Evolutionary conservation across 2,113 vertebrate genomes (phyloP).

Genomic region (Leptobrachium leishanense): DNA sequence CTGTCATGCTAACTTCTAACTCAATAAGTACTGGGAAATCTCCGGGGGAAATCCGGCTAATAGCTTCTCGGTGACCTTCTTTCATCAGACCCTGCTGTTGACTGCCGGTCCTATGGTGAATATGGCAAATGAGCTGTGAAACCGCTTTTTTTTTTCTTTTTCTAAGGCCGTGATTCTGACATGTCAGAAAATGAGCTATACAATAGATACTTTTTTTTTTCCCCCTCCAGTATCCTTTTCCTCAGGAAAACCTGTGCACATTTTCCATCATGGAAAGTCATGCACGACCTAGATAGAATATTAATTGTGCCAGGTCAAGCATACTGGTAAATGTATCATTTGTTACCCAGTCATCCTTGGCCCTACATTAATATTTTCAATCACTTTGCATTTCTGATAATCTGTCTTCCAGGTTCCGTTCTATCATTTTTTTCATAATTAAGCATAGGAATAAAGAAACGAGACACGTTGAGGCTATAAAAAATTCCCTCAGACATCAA

Average conservation of each 20-base stretch:
- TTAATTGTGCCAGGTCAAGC: conserved; percentile 74
- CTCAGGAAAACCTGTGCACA: conserved; percentile 50
- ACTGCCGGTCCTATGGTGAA: conserved; percentile 67
- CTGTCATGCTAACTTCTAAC: conserved; percentile 79
- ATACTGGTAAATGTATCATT: conserved; percentile 74
- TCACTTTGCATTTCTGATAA: conserved; percentile 69
- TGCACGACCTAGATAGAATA: conserved; percentile 74
- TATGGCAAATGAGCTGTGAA: conserved; percentile 77
- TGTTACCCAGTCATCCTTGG: conserved; percentile 77
- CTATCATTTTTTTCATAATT: conserved; percentile 59
- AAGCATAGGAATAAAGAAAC: conserved; percentile 50
- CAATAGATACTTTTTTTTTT: conserved; percentile 62
- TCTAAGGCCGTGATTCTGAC: conserved; percentile 64
- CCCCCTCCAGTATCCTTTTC: conserved; percentile 59
- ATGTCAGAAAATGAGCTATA: conserved; percentile 66
- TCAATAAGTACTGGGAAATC: conserved; percentile 74
- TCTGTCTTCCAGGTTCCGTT: conserved; percentile 62
- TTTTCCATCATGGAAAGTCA: conserved; percentile 71
- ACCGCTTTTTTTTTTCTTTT: conserved; percentile 62
- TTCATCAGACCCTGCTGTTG: conserved; percentile 62
- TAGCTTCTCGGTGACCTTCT: conserved; percentile 76
- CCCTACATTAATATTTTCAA: conserved; percentile 80
- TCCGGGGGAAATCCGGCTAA: conserved; percentile 73
- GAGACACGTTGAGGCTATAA: conserved; percentile 45
- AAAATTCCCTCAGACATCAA: conserved; percentile 40